Conservation (phyloP, 1,140 invertebrate genomes). For the Caenorhabditis briggsae region DNA sequence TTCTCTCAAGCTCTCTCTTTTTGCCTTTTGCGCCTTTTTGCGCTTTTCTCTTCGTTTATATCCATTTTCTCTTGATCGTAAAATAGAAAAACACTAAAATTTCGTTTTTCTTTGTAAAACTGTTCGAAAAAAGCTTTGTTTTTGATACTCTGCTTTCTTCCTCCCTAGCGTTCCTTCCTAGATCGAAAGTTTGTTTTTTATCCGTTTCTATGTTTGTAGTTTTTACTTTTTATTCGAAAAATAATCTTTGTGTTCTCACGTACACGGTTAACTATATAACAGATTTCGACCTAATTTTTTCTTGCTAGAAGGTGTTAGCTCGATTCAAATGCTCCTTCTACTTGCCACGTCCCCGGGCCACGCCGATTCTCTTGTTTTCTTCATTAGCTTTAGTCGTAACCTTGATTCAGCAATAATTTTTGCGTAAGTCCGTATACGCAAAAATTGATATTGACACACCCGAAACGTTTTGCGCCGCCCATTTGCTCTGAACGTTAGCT, state of each 20-base stretch:
- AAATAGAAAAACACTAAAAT: not conserved
- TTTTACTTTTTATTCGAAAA: not conserved
- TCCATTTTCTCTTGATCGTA: not conserved
- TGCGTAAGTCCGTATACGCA: not conserved
- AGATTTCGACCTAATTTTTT: not conserved
- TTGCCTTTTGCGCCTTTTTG: not conserved
- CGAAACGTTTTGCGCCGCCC: conserved; percentile 32
- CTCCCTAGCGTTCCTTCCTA: not conserved
- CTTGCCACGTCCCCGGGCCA: not conserved
- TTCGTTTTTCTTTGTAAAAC: not conserved
- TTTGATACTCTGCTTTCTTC: conserved; percentile 1
- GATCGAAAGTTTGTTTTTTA: conserved; percentile 34
- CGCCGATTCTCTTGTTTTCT: not conserved
- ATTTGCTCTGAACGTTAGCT: conserved; percentile 20
- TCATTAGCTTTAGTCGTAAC: not conserved
- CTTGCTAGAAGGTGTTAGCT: too few species aligned
- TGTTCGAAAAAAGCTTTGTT: not conserved
- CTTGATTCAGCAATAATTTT: not conserved
- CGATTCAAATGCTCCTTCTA: not conserved
- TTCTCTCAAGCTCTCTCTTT: not conserved
- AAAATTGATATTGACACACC: conserved; percentile 14
- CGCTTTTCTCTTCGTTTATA: not conserved
- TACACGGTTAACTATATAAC: conserved; percentile 11
- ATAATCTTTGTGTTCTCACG: conserved; percentile 32
- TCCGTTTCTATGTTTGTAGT: conserved; percentile 6